These are phyloP conservation scores for Osedax frankpressi DNA, from an alignment of 2,888 invertebrate species.

Conservation along the genomic window DNA sequence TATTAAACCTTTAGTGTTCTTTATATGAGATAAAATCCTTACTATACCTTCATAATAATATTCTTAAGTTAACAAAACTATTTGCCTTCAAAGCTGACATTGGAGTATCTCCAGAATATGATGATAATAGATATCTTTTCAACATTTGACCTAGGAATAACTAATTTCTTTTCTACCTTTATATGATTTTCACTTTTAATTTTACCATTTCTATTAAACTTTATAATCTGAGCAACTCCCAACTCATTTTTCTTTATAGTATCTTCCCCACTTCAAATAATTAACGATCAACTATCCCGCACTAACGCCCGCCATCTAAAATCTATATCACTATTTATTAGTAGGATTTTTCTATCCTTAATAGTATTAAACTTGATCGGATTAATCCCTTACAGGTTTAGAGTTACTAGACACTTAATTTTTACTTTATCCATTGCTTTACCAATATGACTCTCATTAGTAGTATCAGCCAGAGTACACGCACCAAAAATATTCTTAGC, in stretches of 20 bases:
- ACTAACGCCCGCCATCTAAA: slow-evolving; percentile 41
- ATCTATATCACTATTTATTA: slow-evolving; percentile 50
- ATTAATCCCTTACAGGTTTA: slow-evolving; percentile 61
- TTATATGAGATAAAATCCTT: slow-evolving; percentile 9
- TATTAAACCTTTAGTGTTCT: slow-evolving; percentile 5
- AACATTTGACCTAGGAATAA: slow-evolving; percentile 53
- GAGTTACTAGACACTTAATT: slow-evolving; percentile 56
- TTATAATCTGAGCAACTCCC: slow-evolving; percentile 34
- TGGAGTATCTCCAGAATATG: slow-evolving; percentile 45
- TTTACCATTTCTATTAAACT: slow-evolving; percentile 48
- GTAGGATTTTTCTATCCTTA: slow-evolving; percentile 53
- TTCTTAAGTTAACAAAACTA: slow-evolving; percentile 26
- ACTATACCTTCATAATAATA: background rate
- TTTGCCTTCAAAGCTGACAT: background rate
- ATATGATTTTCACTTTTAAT: slow-evolving; percentile 14
- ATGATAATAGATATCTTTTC: slow-evolving; percentile 60
- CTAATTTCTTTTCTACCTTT: slow-evolving; percentile 8
- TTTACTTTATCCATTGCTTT: slow-evolving; percentile 54
- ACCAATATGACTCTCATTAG: slow-evolving; percentile 56
- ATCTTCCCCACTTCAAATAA: slow-evolving; percentile 51
- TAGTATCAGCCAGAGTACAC: slow-evolving; percentile 57
- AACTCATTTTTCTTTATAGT: slow-evolving; percentile 48
- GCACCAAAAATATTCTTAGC: slow-evolving; percentile 56
- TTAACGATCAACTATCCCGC: slow-evolving; percentile 50
- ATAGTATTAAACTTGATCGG: slow-evolving; percentile 60